Evolutionary conservation across 2,888 invertebrate species (phyloP), one percentile per base, ranked within the genome.

Genomic region (Philereme vetulata): DNA sequence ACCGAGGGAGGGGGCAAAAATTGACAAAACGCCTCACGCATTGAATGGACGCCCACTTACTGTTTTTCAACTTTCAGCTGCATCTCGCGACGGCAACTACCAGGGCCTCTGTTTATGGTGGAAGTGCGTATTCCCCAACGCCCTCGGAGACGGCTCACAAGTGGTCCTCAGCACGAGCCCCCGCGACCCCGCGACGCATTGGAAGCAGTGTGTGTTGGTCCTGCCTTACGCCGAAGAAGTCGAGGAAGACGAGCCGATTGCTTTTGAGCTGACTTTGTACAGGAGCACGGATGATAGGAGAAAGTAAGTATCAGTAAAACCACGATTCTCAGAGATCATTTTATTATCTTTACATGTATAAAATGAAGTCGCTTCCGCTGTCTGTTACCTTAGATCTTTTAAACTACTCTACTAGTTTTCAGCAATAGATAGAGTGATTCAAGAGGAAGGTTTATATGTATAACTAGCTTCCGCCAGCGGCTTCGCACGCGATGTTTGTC

Each of bases 191-290:
- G 88, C 93, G 21, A 98, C 98, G 0, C 98, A 98, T 88, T 98
- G 98, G 98, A 97, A 98, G 78, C 98, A 98, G 85, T 97, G 98
- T 0, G 93, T 98, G 0, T 94, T 98, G 66, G 93, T 97, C 2
- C 84, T 98, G 47, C 97, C 97, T 0, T 82, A 94, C 21, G 92
- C 93, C 56, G 87, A 93, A 32, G 81, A 88, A 60, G 93, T 94
- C 51, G 95, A 90, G 8, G 70, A 78, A 55, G 93, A 93, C 0
- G 94, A 95, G 66, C 96, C 96, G 0, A 90, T 97, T 46, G 95
- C 95, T 11, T 96, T 95, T 82, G 93, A 95, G 75, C 83, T 97
- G 48, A 82, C 89, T 38, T 92, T 97, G 80, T 93, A 81, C 32
- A 93, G 93, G 76, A 91, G 93, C 48, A 70, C 68, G 7, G 77